Conservation (phyloP, 1,140 invertebrate genomes). For the Acromyrmex charruanus region DNA sequence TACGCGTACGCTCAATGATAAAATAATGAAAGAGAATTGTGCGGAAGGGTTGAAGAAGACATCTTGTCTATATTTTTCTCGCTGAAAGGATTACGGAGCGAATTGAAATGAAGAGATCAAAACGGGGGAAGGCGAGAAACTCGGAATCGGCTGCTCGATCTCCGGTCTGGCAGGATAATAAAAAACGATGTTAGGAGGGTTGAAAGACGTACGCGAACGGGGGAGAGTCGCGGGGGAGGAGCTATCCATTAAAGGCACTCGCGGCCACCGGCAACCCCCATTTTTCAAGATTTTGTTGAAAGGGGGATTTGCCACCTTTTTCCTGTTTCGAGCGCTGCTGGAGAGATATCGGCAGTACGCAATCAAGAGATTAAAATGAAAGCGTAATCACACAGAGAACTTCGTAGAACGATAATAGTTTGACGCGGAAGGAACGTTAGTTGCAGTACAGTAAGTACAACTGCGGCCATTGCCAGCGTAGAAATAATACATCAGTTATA, state of each 20-base stretch:
- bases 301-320: conserved; percentile 26
- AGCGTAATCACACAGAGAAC: conserved; percentile 30
- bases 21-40: not conserved
- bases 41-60: conserved; percentile 31
- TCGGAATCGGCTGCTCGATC: conserved; percentile 56
- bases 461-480: conserved; percentile 17
- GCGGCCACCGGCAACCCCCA: conserved; percentile 31
- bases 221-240: conserved; percentile 38
- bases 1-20: not conserved
- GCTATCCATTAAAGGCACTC: conserved; percentile 56
- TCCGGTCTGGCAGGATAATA: conserved; percentile 47
- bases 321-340: conserved; percentile 9
- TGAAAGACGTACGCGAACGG: conserved; percentile 20
- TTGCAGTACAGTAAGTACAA: conserved; percentile 54
- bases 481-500: conserved; percentile 62
- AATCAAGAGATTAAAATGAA: conserved; percentile 64
- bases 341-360: conserved; percentile 13
- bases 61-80: conserved; percentile 46
- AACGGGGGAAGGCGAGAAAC: conserved; percentile 41
- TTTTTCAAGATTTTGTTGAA: conserved; percentile 54
- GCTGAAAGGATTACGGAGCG: conserved; percentile 26
- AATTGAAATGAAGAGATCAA: conserved; percentile 61
- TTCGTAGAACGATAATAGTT: conserved; percentile 35
- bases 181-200: conserved; percentile 43
- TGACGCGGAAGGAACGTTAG: conserved; percentile 25